These are phyloP conservation scores for Zaprionus tsacasi DNA, from an alignment of 1,140 invertebrate genomes.

Conservation along the genomic window DNA sequence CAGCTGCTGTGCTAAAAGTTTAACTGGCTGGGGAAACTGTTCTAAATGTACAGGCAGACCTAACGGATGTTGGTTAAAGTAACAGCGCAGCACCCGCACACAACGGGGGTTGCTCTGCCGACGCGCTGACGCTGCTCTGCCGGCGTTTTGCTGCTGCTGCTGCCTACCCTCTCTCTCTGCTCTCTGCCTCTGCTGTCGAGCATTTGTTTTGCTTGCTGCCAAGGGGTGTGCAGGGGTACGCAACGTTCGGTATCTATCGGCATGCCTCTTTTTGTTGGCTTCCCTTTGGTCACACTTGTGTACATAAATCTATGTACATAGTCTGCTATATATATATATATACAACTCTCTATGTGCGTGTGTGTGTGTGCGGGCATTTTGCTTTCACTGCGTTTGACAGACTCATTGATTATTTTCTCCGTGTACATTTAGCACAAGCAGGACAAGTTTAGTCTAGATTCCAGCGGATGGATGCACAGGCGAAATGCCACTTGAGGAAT, in stretches of 20 bases:
- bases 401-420: conserved; percentile 73
- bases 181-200: conserved; percentile 1
- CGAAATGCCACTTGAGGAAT: conserved; percentile 56
- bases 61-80: conserved; percentile 24
- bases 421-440: conserved; percentile 50
- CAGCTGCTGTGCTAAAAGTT: conserved; percentile 33
- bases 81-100: conserved; percentile 16
- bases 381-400: conserved; percentile 52
- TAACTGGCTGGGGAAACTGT: conserved; percentile 21
- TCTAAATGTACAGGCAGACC: conserved; percentile 1
- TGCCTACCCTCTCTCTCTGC: conserved; percentile 5
- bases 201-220: conserved; percentile 54
- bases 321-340: neutral
- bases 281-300: conserved; percentile 64
- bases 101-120: conserved; percentile 47
- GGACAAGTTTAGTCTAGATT: conserved; percentile 24
- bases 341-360: neutral
- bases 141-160: conserved; percentile 5
- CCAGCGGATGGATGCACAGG: conserved; percentile 44
- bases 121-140: conserved; percentile 12
- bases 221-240: conserved; percentile 37
- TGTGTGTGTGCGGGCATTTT: conserved; percentile 30
- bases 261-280: conserved; percentile 75
- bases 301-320: conserved; percentile 3
- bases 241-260: conserved; percentile 66